Conservation (phyloP, 2,113 vertebrate genomes). For the Egretta garzetta region DNA sequence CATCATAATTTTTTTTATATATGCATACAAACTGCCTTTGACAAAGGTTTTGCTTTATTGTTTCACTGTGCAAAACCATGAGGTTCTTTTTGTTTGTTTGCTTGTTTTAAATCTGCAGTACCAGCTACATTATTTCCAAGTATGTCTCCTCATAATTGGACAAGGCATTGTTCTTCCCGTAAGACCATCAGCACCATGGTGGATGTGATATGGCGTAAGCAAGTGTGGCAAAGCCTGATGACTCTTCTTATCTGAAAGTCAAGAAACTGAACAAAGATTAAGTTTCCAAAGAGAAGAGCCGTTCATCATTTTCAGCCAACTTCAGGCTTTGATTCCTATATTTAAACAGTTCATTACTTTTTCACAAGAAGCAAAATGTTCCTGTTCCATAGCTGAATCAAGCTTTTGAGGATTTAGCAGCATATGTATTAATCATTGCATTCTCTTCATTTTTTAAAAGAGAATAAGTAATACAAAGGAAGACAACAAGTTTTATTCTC, state of each 20-base stretch:
- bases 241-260: not conserved
- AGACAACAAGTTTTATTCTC: constrained; percentile 29
- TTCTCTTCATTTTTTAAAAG: constrained; percentile 48
- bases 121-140: not conserved
- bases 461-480: constrained; percentile 38
- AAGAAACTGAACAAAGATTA: constrained; percentile 39
- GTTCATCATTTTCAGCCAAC: constrained; percentile 27
- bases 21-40: not conserved
- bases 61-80: not conserved
- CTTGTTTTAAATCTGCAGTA: not conserved
- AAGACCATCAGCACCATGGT: not conserved
- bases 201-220: not conserved
- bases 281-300: not conserved
- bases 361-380: constrained; percentile 56
- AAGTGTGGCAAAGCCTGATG: not conserved
- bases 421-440: constrained; percentile 52
- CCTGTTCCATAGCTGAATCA: constrained; percentile 37
- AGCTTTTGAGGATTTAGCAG: constrained; percentile 53
- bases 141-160: not conserved
- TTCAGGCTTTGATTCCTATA: constrained; percentile 62
- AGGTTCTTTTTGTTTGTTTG: not conserved
- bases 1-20: not conserved
- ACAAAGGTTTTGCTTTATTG: not conserved
- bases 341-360: constrained; percentile 61
- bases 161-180: not conserved